phyloP scores from a whole-genome alignment of 1,140 invertebrate species.

The Oreohelix idahoensis region DNA sequence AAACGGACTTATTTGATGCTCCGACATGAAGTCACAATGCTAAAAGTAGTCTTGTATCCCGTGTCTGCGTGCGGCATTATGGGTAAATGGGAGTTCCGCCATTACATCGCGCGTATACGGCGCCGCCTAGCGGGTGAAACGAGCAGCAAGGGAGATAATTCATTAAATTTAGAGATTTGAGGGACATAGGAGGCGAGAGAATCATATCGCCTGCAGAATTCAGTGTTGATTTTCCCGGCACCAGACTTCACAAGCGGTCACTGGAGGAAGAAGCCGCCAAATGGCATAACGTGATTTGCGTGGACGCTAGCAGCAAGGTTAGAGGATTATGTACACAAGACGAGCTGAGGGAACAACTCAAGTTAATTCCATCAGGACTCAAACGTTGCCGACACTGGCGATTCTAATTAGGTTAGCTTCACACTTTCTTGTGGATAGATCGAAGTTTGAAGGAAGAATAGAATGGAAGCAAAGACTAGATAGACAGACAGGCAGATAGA shows the following conservation, averaged over 20 bases:
- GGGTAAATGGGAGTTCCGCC: slow-evolving; percentile 25
- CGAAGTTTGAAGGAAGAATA: neutral
- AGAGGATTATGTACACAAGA: slow-evolving; percentile 30
- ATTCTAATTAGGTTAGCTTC: slow-evolving; percentile 21
- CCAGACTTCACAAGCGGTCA: neutral
- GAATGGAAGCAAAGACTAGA: slow-evolving; percentile 13
- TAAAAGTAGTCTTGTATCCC: neutral
- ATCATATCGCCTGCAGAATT: slow-evolving; percentile 1
- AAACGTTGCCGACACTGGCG: slow-evolving; percentile 15
- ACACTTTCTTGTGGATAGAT: slow-evolving; percentile 16
- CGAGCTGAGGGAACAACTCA: neutral
- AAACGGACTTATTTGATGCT: slow-evolving; percentile 33
- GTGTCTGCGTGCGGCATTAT: slow-evolving; percentile 3
- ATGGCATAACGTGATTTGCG: slow-evolving; percentile 32
- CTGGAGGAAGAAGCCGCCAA: slow-evolving; percentile 1
- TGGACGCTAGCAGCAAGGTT: slow-evolving; percentile 1
- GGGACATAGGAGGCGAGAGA: slow-evolving; percentile 20
- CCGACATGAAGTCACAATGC: neutral
- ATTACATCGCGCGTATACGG: slow-evolving; percentile 16
- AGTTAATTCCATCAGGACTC: slow-evolving; percentile 33
- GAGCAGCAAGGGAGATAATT: slow-evolving; percentile 28
- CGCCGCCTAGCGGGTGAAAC: slow-evolving; percentile 19
- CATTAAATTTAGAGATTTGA: slow-evolving; percentile 34
- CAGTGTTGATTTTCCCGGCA: slow-evolving; percentile 27
- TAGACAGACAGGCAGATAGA: neutral